Percentiles rank a stretch among this genome's conserved stretches.
These are phyloP conservation scores for Phlogophora meticulosa DNA, from an alignment of 2,888 invertebrate species.

Conservation along the genomic window DNA sequence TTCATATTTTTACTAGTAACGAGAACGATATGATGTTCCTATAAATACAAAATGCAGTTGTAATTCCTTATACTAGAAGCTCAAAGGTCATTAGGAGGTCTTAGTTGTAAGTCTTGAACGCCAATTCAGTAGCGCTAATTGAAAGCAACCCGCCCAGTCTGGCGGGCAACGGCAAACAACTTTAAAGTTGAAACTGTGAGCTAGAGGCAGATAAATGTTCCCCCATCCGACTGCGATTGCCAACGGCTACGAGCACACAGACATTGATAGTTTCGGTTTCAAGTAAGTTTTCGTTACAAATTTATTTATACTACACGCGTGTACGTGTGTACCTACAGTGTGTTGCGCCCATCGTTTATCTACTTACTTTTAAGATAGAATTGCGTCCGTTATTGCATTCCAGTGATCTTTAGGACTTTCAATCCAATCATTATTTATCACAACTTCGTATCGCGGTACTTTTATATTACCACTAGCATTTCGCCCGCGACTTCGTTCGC, in stretches of 20 bases:
- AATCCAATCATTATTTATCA: no score
- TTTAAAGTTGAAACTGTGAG: slow-evolving; percentile 60
- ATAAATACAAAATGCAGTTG: slow-evolving; percentile 26
- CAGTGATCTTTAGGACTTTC: no score
- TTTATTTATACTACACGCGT: slow-evolving; percentile 15
- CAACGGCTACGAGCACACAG: slow-evolving; percentile 55
- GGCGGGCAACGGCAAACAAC: slow-evolving; percentile 59
- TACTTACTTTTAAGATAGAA: not conserved
- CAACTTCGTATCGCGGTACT: no score
- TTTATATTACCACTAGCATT: not conserved
- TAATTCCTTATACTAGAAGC: slow-evolving; percentile 40
- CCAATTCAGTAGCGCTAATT: slow-evolving; percentile 70
- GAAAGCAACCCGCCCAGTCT: slow-evolving; percentile 64
- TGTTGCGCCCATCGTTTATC: not conserved
- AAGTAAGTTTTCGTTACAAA: slow-evolving; percentile 43
- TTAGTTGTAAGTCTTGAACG: slow-evolving; percentile 57
- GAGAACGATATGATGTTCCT: slow-evolving; percentile 1
- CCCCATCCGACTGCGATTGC: slow-evolving; percentile 50
- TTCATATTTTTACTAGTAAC: not conserved
- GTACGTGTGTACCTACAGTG: not conserved
- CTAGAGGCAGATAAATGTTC: slow-evolving; percentile 58
- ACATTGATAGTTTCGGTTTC: slow-evolving; percentile 60
- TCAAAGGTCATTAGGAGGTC: slow-evolving; percentile 63
- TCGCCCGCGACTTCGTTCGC: no score
- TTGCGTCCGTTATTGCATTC: not conserved